These are phyloP conservation scores for Phyllotreta cruciferae DNA, from an alignment of 2,888 invertebrate genomes.

Conservation along the genomic window DNA sequence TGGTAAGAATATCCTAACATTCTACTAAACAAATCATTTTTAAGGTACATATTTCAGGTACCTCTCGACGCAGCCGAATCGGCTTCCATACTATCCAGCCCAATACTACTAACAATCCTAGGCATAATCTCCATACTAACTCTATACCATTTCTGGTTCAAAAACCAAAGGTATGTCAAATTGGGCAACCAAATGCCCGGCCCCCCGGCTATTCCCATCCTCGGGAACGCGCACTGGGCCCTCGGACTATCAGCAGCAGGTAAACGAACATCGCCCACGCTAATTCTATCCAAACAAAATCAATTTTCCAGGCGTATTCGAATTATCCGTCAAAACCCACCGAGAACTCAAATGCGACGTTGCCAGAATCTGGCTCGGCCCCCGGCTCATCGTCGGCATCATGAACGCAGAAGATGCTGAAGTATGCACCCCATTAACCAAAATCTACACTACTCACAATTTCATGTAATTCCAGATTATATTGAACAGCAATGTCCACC, in stretches of 20 bases:
- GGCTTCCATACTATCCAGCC: conserved; percentile 22
- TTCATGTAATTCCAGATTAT: conserved; percentile 44
- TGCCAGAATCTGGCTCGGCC: conserved; percentile 40
- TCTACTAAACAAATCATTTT: neutral
- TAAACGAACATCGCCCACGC: conserved; percentile 22
- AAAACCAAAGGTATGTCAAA: conserved; percentile 41
- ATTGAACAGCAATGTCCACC: conserved; percentile 54
- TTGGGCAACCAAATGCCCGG: conserved; percentile 47
- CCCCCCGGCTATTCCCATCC: conserved; percentile 39
- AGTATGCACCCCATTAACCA: conserved; percentile 32
- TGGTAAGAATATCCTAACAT: conserved; percentile 8
- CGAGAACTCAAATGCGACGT: conserved; percentile 34
- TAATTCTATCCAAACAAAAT: neutral
- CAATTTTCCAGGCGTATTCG: conserved; percentile 39
- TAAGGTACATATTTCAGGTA: conserved; percentile 19
- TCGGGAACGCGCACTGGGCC: conserved; percentile 44
- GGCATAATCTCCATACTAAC: conserved; percentile 32
- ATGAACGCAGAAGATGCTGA: conserved; percentile 42
- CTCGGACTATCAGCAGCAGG: conserved; percentile 38
- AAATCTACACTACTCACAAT: neutral
- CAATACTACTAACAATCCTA: conserved; percentile 25
- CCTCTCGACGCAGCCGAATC: conserved; percentile 8
- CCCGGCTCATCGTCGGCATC: conserved; percentile 40
- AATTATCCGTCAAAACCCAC: conserved; percentile 19
- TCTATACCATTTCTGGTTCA: conserved; percentile 44